phyloP scores from a whole-genome alignment of 1,140 invertebrate genomes.

The Drosophila triauraria region DNA sequence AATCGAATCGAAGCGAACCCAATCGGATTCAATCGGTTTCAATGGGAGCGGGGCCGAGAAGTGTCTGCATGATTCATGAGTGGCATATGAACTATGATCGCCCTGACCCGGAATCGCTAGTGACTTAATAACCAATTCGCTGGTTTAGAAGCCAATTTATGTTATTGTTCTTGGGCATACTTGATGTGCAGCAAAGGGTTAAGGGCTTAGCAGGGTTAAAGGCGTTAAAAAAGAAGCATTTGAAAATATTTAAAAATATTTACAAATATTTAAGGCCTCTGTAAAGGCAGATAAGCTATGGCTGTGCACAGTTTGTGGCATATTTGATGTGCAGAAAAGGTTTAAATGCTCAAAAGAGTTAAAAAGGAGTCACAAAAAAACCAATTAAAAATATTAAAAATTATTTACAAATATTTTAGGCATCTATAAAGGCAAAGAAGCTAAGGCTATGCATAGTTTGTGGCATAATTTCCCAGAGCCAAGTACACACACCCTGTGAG shows the following conservation, averaged over 20 bases:
- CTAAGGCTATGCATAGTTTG: constrained; percentile 37
- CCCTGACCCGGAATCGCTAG: constrained; percentile 11
- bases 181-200: constrained; percentile 10
- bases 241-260: neutral
- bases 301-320: neutral
- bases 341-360: too few relatives aligned
- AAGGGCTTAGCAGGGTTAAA: too few relatives aligned
- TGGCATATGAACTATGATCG: constrained; percentile 25
- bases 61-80: constrained; percentile 35
- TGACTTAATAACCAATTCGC: constrained; percentile 11
- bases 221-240: constrained; percentile 8
- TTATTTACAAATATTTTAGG: neutral
- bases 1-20: constrained; percentile 1
- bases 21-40: neutral
- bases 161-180: constrained; percentile 5
- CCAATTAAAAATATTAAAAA: constrained; percentile 14
- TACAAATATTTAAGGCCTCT: neutral
- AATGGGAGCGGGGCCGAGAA: neutral
- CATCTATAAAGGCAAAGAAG: too few relatives aligned
- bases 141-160: constrained; percentile 9
- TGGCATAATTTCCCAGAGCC: constrained; percentile 60
- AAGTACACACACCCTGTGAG: constrained; percentile 9
- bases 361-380: neutral
- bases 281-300: too few relatives aligned
- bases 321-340: constrained; percentile 12